Conservation (phyloP, 2,888 invertebrate species). For the Drosophila nr. medialis region DNA sequence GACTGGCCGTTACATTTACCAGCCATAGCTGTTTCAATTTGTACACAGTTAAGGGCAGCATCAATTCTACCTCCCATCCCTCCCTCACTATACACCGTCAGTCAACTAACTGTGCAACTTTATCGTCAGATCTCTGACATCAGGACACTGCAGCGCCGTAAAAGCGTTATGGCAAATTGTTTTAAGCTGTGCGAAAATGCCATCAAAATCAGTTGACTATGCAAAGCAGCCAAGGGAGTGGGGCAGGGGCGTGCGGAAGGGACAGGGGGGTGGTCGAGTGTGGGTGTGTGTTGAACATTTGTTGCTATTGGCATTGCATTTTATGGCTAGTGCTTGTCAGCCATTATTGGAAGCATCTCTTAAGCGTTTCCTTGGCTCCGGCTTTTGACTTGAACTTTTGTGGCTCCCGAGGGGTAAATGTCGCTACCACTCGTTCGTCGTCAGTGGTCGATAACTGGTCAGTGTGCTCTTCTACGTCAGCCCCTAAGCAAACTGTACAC, state of each 20-base stretch:
- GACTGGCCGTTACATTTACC: constrained; percentile 50
- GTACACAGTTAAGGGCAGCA: constrained; percentile 60
- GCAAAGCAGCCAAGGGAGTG: constrained; percentile 62
- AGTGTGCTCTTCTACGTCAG: constrained; percentile 32
- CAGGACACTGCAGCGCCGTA: constrained; percentile 64
- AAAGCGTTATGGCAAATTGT: constrained; percentile 79
- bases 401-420: constrained; percentile 40
- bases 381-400: constrained; percentile 44
- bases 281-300: constrained; percentile 41
- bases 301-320: constrained; percentile 73
- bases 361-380: constrained; percentile 48
- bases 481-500: constrained; percentile 20
- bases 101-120: constrained; percentile 20
- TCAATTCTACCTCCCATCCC: constrained; percentile 12
- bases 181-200: constrained; percentile 80
- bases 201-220: constrained; percentile 80
- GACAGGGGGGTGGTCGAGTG: neutral
- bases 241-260: neutral
- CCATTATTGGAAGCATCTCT: constrained; percentile 68
- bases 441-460: constrained; percentile 21
- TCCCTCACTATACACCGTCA: neutral
- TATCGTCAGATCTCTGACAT: constrained; percentile 57
- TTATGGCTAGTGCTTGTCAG: constrained; percentile 78
- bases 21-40: constrained; percentile 68
- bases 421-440: constrained; percentile 33